Conservation (phyloP, 2,888 invertebrate genomes). For the Andrena chrysosceles region DNA sequence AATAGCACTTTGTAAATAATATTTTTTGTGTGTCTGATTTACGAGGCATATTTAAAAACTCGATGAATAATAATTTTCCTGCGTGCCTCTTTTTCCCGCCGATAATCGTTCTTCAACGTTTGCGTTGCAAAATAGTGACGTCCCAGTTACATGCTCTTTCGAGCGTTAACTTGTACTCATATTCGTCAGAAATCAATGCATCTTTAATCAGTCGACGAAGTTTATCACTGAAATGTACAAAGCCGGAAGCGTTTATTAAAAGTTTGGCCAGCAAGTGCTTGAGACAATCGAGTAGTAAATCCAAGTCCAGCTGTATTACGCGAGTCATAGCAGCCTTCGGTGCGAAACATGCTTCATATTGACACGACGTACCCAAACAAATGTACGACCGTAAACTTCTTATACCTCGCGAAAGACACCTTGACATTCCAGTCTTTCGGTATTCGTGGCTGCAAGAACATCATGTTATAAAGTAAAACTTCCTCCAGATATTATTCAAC, state of each 20-base stretch:
- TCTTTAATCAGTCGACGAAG: too few relatives aligned
- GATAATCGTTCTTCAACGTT: not conserved
- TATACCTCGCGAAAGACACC: not conserved
- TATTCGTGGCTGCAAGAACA: not conserved
- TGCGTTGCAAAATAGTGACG: not conserved
- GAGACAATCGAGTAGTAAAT: too few relatives aligned
- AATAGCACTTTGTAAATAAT: not conserved
- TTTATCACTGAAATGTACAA: too few relatives aligned
- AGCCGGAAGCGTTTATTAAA: too few relatives aligned
- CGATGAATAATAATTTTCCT: not conserved
- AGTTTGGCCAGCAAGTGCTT: too few relatives aligned
- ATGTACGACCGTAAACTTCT: not conserved
- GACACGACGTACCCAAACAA: not conserved
- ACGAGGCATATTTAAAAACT: not conserved
- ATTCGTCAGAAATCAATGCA: not conserved
- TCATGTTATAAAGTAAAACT: not conserved
- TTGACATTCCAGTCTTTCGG: not conserved
- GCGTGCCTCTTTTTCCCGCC: not conserved
- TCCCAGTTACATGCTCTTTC: not conserved
- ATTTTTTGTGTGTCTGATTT: not conserved
- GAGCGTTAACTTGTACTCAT: not conserved
- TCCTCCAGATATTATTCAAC: not conserved
- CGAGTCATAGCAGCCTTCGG: not conserved
- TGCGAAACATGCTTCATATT: not conserved
- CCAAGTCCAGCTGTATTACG: not conserved